Conservation (phyloP, 2,113 vertebrate species). For the Cnemophilus loriae region DNA sequence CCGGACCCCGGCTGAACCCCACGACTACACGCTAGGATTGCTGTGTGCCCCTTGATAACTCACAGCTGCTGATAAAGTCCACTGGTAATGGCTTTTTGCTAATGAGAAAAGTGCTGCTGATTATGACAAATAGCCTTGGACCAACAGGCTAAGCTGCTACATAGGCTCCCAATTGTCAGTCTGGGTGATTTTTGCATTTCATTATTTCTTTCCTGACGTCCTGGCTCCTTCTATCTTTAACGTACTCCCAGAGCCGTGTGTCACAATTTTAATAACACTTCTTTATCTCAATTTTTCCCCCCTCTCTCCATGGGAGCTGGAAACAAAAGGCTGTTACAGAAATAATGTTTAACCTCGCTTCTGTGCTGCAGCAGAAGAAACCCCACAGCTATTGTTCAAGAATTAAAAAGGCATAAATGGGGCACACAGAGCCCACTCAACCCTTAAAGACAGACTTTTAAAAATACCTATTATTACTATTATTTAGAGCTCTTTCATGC, state of each 20-base stretch:
- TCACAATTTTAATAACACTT: constrained; percentile 82
- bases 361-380: background rate
- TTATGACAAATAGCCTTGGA: constrained; percentile 93
- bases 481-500: background rate
- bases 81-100: constrained; percentile 94
- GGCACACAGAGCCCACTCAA: background rate
- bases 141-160: constrained; percentile 96
- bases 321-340: constrained; percentile 69
- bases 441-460: constrained; percentile 7
- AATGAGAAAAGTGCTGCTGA: constrained; percentile 96
- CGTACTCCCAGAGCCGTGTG: constrained; percentile 66
- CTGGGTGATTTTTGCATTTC: constrained; percentile 87
- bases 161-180: constrained; percentile 86
- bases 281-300: constrained; percentile 78
- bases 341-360: constrained; percentile 64
- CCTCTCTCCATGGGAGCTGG: constrained; percentile 66
- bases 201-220: constrained; percentile 85
- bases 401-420: constrained; percentile 63
- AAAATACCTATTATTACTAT: constrained; percentile 7
- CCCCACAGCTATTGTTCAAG: constrained; percentile 54
- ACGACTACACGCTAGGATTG: constrained; percentile 77
- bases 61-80: constrained; percentile 86
- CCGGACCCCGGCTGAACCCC: constrained; percentile 66
- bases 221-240: constrained; percentile 73
- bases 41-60: constrained; percentile 83